Evolutionary conservation across 2,888 invertebrate genomes (phyloP).

Genomic region (Nephrotoma guestfalica): DNA sequence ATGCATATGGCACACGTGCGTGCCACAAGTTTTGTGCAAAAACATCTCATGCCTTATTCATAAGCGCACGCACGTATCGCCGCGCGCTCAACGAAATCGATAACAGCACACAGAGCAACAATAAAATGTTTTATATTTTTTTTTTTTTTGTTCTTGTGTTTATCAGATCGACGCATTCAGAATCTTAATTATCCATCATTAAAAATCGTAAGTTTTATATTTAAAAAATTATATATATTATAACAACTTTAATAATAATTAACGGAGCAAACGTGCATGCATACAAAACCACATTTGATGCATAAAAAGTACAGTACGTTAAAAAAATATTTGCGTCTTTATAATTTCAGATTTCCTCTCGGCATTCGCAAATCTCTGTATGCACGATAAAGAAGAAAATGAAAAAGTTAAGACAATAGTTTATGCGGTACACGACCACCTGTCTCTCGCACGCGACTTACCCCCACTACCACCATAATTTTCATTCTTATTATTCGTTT

Average conservation of each 20-base stretch:
- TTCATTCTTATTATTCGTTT: background rate
- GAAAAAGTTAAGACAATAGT: background rate
- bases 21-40: background rate
- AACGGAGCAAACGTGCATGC: background rate
- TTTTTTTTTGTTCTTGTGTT: background rate
- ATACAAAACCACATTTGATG: background rate
- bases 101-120: background rate
- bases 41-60: background rate
- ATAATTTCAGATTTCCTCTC: too few species aligned
- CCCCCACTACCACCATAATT: background rate
- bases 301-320: background rate
- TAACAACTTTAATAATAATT: background rate
- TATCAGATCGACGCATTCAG: background rate
- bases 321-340: background rate
- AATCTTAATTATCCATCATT: background rate
- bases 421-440: background rate
- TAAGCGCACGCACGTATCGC: background rate
- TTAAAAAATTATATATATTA: background rate
- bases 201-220: background rate
- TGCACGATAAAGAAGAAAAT: too few species aligned
- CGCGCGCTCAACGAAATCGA: background rate
- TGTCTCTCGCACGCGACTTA: conserved; percentile 6
- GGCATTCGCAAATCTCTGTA: too few species aligned
- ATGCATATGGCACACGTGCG: background rate
- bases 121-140: background rate